Conservation (phyloP, 2,888 invertebrate species). For the Ypsolopha sequella region DNA sequence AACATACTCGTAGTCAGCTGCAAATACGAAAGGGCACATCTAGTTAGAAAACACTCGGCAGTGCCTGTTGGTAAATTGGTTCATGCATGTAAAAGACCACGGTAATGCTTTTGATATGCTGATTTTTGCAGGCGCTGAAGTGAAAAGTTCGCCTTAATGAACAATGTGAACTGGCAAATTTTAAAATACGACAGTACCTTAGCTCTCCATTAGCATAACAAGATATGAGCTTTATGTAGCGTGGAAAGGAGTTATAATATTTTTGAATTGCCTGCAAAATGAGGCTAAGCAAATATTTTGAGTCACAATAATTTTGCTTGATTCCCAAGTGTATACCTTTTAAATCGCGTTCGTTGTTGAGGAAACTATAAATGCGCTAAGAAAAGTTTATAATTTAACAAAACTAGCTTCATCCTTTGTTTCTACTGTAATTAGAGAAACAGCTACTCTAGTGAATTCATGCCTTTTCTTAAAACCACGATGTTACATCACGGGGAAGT, state of each 20-base stretch:
- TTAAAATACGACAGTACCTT: neutral
- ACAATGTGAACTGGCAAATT: neutral
- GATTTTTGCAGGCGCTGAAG: constrained; percentile 1
- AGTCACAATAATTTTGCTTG: too few relatives aligned
- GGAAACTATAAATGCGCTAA: too few relatives aligned
- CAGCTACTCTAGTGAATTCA: too few relatives aligned
- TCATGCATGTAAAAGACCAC: constrained; percentile 1
- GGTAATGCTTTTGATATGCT: constrained; percentile 1
- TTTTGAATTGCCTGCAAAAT: neutral
- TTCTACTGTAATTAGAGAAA: too few relatives aligned
- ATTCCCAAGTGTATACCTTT: too few relatives aligned
- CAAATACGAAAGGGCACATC: neutral
- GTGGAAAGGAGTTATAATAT: neutral
- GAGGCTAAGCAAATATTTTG: too few relatives aligned
- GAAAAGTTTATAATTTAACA: too few relatives aligned
- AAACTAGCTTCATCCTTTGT: too few relatives aligned
- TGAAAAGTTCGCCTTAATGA: neutral
- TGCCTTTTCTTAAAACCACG: too few relatives aligned
- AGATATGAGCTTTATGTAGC: neutral
- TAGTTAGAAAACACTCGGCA: neutral
- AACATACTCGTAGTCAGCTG: neutral
- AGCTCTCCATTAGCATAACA: too few relatives aligned
- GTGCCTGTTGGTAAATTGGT: neutral
- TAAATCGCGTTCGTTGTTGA: too few relatives aligned
- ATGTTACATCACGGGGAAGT: too few relatives aligned